phyloP scores from a whole-genome alignment of 2,888 invertebrate genomes.

The Leptinotarsa juncta region DNA sequence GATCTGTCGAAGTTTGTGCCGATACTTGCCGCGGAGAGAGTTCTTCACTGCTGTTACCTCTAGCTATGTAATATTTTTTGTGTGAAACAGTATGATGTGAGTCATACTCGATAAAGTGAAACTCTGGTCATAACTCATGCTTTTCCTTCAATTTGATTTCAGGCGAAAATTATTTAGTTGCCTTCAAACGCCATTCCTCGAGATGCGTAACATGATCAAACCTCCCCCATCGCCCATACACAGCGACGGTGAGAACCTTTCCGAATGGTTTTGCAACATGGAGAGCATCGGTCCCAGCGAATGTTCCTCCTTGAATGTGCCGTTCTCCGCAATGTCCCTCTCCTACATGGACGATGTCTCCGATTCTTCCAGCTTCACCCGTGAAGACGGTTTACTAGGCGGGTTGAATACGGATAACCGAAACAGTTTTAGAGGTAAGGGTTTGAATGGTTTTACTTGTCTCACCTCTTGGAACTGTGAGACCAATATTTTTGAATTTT shows the following conservation, averaged over 20 bases:
- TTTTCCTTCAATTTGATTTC: constrained; percentile 45
- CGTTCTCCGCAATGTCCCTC: constrained; percentile 63
- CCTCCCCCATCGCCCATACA: constrained; percentile 47
- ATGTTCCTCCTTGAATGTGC: constrained; percentile 63
- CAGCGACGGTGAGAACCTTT: constrained; percentile 56
- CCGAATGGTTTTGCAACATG: constrained; percentile 63
- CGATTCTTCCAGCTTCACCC: constrained; percentile 55
- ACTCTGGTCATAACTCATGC: too few species aligned
- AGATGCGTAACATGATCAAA: constrained; percentile 69
- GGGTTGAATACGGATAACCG: constrained; percentile 55
- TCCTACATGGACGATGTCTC: constrained; percentile 64
- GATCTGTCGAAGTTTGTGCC: too few species aligned
- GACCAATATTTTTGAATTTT: too few species aligned
- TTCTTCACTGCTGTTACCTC: too few species aligned
- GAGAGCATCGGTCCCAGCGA: constrained; percentile 57
- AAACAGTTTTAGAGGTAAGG: constrained; percentile 59
- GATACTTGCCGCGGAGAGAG: too few species aligned
- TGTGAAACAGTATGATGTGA: too few species aligned
- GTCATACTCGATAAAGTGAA: too few species aligned
- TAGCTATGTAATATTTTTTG: too few species aligned
- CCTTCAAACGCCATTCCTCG: constrained; percentile 71
- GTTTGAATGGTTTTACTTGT: not conserved
- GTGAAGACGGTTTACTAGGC: constrained; percentile 36
- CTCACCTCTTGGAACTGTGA: not conserved
- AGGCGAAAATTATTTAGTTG: constrained; percentile 72